Evolutionary conservation across 2,797 vertebrate genomes (phyloP).

Genomic region (Phataginus tricuspis): DNA sequence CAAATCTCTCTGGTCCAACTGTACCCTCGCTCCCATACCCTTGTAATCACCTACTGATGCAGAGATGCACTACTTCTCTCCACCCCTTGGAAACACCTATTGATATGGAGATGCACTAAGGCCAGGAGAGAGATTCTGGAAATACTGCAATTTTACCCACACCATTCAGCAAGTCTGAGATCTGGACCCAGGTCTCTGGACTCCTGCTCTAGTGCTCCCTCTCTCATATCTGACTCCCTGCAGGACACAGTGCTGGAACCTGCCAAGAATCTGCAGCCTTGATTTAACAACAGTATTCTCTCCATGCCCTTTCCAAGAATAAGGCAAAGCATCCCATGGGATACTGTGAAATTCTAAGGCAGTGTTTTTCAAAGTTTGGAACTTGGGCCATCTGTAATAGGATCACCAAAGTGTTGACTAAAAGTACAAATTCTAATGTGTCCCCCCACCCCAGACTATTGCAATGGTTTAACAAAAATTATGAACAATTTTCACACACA

Average conservation of each 20-base stretch:
- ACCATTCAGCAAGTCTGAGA: background rate
- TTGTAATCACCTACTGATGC: too few relatives aligned
- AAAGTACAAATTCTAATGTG: slow-evolving; percentile 1
- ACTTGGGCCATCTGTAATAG: background rate
- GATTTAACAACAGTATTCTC: background rate
- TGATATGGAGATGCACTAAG: too few relatives aligned
- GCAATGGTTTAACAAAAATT: background rate
- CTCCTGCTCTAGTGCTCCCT: background rate
- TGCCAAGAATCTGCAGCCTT: background rate
- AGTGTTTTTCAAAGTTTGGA: background rate
- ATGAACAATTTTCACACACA: background rate
- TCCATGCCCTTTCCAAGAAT: background rate
- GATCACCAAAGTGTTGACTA: background rate
- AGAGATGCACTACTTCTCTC: too few relatives aligned
- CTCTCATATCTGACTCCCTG: background rate
- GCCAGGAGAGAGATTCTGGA: too few relatives aligned
- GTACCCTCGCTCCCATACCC: too few relatives aligned
- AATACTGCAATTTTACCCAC: too few relatives aligned
- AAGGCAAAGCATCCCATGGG: background rate
- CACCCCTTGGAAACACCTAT: too few relatives aligned
- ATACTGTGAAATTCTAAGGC: background rate
- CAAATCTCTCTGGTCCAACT: too few relatives aligned
- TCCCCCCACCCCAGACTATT: background rate
- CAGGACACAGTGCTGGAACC: background rate
- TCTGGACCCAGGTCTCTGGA: background rate